Evolutionary conservation across 2,113 vertebrate species (phyloP).

Genomic region (Setophaga petechia): DNA sequence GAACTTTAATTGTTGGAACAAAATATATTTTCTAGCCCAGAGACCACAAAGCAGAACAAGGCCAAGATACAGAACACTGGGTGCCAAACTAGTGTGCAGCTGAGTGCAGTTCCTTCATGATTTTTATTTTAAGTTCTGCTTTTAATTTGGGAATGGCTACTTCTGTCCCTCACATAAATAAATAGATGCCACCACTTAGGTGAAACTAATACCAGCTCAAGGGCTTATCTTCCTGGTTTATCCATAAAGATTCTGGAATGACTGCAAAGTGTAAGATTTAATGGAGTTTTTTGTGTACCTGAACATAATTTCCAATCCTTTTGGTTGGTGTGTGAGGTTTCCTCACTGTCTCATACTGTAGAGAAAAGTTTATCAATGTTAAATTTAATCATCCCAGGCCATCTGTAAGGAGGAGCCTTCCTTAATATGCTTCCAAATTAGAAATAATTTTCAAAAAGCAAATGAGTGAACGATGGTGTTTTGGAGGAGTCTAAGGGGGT

Average conservation of each 20-base stretch:
- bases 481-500: neutral
- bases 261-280: neutral
- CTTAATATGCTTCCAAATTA: neutral
- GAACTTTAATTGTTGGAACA: conserved; percentile 4
- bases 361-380: neutral
- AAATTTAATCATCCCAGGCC: neutral
- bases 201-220: neutral
- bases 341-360: neutral
- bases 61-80: neutral
- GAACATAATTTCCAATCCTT: neutral
- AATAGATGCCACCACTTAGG: neutral
- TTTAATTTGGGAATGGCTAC: neutral
- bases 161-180: neutral
- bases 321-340: neutral
- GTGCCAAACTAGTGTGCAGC: neutral
- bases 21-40: neutral
- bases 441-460: neutral
- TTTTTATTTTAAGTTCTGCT: neutral
- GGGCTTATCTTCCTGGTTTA: neutral
- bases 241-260: neutral
- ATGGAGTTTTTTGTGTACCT: neutral
- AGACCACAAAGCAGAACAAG: conserved; percentile 19
- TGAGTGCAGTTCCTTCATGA: neutral
- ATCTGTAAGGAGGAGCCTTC: neutral
- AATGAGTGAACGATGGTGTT: neutral